Evolutionary conservation across 2,797 vertebrate species (phyloP).

Genomic region (Aeoliscus strigatus): DNA sequence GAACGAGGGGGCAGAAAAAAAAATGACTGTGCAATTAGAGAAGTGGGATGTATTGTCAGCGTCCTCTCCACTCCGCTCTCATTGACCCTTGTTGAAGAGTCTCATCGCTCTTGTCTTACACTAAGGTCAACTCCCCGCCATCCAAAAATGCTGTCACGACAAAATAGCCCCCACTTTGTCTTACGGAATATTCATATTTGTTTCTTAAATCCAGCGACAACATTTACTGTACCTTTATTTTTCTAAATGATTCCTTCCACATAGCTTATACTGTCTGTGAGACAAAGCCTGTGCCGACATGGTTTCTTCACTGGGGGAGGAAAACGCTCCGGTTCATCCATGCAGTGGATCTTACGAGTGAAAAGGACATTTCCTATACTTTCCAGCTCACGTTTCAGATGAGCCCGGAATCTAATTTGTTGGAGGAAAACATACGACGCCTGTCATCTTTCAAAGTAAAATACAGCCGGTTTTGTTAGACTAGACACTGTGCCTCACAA

Average conservation of each 20-base stretch:
- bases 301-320: no score
- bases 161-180: no score
- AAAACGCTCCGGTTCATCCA: no score
- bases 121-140: conserved; percentile 8
- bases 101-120: conserved; percentile 6
- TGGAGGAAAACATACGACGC: conserved; percentile 57
- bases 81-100: conserved; percentile 20
- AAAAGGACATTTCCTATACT: conserved; percentile 52
- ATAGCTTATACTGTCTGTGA: no score
- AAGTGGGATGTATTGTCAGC: conserved; percentile 18
- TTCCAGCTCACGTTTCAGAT: conserved; percentile 43
- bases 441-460: conserved; percentile 64
- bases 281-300: no score
- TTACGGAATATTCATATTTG: no score
- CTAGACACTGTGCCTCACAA: conserved; percentile 50
- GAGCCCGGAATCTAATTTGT: conserved; percentile 50
- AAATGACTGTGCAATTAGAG: conserved; percentile 31
- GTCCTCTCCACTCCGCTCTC: conserved; percentile 26
- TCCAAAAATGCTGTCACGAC: conserved; percentile 5
- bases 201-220: no score
- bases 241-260: no score
- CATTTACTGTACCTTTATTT: no score
- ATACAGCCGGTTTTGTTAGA: conserved; percentile 64
- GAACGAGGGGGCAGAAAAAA: conserved; percentile 15
- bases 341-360: no score